Evolutionary conservation across 2,888 invertebrate species (phyloP).

Genomic region (Megaustenia siamemsis): DNA sequence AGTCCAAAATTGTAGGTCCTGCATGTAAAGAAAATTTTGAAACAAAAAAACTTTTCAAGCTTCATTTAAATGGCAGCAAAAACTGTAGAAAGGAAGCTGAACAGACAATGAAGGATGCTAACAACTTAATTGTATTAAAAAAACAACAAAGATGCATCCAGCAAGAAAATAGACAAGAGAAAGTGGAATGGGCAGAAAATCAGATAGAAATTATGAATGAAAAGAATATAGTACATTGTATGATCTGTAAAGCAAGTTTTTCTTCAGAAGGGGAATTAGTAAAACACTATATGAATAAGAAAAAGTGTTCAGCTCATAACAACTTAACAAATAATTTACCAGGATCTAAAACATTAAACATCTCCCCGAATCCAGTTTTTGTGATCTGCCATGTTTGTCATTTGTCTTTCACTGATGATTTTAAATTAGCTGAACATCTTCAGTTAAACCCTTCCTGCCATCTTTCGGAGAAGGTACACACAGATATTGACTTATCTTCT

Average conservation of each 20-base stretch:
- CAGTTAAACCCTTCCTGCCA: neutral
- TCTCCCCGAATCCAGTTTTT: neutral
- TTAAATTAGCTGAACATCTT: conserved; percentile 19
- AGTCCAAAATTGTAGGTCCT: too few species aligned
- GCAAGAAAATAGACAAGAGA: too few species aligned
- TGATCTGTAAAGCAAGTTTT: neutral
- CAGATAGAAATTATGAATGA: too few species aligned
- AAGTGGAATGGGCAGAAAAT: too few species aligned
- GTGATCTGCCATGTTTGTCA: conserved; percentile 26
- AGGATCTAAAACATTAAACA: neutral
- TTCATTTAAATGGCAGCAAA: conserved; percentile 17
- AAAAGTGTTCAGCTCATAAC: neutral
- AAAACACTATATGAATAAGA: neutral
- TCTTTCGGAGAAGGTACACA: too few species aligned
- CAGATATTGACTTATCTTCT: too few species aligned
- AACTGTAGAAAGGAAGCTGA: conserved; percentile 1
- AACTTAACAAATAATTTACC: neutral
- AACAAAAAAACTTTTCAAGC: conserved; percentile 22
- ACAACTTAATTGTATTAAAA: neutral
- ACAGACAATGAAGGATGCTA: neutral
- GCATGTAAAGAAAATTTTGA: conserved; percentile 24
- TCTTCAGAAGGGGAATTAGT: neutral
- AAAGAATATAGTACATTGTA: neutral
- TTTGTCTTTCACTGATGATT: neutral
- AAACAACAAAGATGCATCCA: neutral